Percentiles rank a stretch among this genome's conserved stretches.
Conservation (phyloP, 1,140 invertebrate species). For the Arctopsyche grandis region DNA sequence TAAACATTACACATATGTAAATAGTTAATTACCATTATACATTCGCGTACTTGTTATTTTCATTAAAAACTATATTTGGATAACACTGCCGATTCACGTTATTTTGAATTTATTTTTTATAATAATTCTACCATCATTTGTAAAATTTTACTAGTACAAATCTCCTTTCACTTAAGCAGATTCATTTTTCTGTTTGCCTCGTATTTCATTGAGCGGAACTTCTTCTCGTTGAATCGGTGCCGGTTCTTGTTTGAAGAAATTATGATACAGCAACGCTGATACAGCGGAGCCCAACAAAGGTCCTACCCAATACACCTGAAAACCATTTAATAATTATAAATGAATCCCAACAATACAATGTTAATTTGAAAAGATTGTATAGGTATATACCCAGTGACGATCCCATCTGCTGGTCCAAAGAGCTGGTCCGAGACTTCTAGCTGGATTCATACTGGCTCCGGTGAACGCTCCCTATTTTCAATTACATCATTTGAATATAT, state of each 20-base stretch:
- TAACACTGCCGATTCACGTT: too few species aligned
- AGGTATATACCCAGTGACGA: conserved; percentile 78
- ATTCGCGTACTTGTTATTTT: too few species aligned
- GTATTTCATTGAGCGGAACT: conserved; percentile 36
- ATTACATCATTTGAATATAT: conserved; percentile 45
- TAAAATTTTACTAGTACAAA: too few species aligned
- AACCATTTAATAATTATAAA: conserved; percentile 4
- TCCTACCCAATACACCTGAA: conserved; percentile 75
- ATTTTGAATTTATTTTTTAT: too few species aligned
- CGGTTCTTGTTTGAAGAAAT: conserved; percentile 58
- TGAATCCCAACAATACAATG: conserved; percentile 17
- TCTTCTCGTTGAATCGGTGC: conserved; percentile 28
- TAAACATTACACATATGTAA: too few species aligned
- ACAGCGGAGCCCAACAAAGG: conserved; percentile 70
- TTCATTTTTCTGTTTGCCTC: conserved; percentile 17
- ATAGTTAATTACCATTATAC: too few species aligned
- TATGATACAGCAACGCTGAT: conserved; percentile 71
- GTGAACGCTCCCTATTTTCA: conserved; percentile 74
- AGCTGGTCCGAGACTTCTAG: conserved; percentile 80
- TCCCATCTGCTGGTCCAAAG: conserved; percentile 75
- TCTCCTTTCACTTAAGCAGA: conserved; percentile 27
- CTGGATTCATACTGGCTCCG: conserved; percentile 85
- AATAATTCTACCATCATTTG: too few species aligned
- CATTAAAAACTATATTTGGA: too few species aligned
- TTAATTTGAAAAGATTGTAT: too few species aligned